phyloP scores from a whole-genome alignment of 2,888 invertebrate genomes.

The Zygothrica quintamaculata region DNA sequence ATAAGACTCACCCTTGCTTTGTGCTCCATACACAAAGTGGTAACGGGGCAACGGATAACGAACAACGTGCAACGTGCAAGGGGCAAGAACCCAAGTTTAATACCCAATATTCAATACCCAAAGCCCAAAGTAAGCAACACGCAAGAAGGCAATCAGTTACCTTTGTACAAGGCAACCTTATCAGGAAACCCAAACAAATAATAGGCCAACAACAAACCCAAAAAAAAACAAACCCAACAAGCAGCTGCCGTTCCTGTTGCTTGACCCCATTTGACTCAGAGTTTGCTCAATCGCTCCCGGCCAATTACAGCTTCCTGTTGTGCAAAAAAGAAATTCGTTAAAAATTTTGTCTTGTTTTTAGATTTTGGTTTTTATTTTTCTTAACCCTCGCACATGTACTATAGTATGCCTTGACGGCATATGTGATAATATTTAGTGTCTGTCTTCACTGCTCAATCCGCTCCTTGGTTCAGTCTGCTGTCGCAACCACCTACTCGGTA shows the following conservation, averaged over 20 bases:
- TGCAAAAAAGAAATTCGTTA: constrained; percentile 53
- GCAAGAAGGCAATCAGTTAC: constrained; percentile 72
- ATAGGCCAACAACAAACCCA: constrained; percentile 12
- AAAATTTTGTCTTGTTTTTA: constrained; percentile 17
- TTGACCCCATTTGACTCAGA: constrained; percentile 40
- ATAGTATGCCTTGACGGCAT: constrained; percentile 29
- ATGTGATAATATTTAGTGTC: constrained; percentile 45
- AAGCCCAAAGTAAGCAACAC: constrained; percentile 31
- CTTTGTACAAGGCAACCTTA: constrained; percentile 40
- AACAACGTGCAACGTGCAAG: no score
- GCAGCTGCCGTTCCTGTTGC: constrained; percentile 55
- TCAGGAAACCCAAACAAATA: constrained; percentile 22
- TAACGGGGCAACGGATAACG: no score
- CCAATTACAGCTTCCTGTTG: constrained; percentile 74
- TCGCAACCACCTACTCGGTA: constrained; percentile 49
- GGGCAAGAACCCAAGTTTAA: constrained; percentile 10
- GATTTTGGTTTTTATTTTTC: constrained; percentile 8
- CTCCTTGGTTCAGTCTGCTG: no score
- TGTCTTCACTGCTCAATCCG: constrained; percentile 19
- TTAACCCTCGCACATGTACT: constrained; percentile 41
- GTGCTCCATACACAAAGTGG: neutral
- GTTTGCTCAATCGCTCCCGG: constrained; percentile 57
- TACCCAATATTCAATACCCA: constrained; percentile 3
- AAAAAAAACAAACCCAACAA: constrained; percentile 22
- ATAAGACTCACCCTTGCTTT: constrained; percentile 64